Percentiles rank a stretch among this genome's conserved stretches.
Evolutionary conservation across 1,140 invertebrate species (phyloP).

Genomic region (Ceratitis capitata): DNA sequence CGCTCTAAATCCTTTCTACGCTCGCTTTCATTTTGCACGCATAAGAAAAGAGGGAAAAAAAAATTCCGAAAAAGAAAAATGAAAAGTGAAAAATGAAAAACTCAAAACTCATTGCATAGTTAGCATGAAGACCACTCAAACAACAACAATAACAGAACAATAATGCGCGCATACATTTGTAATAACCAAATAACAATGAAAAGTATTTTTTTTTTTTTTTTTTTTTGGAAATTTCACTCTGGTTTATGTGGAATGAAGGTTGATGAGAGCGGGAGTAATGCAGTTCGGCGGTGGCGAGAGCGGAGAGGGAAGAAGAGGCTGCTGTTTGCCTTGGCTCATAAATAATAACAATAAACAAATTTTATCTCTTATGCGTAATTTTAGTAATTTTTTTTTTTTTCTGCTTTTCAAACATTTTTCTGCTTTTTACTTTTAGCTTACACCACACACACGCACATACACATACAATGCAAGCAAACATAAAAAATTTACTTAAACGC

Average conservation of each 20-base stretch:
- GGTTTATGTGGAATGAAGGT: too few species aligned
- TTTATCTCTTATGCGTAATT: conserved; percentile 9
- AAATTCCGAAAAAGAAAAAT: background rate
- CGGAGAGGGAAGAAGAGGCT: background rate
- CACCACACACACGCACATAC: background rate
- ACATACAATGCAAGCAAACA: background rate
- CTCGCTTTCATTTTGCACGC: background rate
- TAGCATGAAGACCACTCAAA: background rate
- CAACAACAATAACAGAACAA: background rate
- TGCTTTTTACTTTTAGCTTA: background rate
- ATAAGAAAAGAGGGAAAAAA: background rate
- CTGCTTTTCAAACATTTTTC: background rate
- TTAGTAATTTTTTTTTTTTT: background rate
- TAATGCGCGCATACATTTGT: background rate
- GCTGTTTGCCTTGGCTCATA: background rate
- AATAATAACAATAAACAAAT: conserved; percentile 38
- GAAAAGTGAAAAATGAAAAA: background rate
- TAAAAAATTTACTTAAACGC: too few species aligned
- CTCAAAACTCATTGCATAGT: background rate
- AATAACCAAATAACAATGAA: conserved; percentile 4
- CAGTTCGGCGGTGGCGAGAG: background rate
- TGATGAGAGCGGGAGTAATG: background rate
- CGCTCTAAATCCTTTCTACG: background rate
- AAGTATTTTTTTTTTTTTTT: background rate
- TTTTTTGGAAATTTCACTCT: background rate